Evolutionary conservation across 2,888 invertebrate species (phyloP), one percentile per base, ranked within the genome.

Genomic region (Chrysopilus asiliformis): DNA sequence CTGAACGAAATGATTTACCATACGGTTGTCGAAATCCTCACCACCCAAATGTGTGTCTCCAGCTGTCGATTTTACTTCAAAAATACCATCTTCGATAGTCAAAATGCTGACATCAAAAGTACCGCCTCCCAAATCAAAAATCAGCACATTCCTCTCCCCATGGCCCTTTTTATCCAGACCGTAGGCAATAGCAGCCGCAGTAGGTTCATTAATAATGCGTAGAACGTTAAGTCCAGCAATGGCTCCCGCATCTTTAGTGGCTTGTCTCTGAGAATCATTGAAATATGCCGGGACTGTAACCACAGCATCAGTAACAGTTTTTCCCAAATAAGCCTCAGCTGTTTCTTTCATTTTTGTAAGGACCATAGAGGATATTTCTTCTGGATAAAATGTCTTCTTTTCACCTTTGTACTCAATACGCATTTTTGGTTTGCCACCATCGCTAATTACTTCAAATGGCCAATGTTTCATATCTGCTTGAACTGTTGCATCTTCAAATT

Each of bases 21-120:
- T 79, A 10, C 87, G 71, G 64, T 85, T 85, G 60, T 91, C 90
- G 48, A 16, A 87, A 68, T 91, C 91, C 68, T 91, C 90, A 50
- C 90, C 90, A 53, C 90, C 90, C 68, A 91, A 75, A 59, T 91
- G 93, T 48, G 93, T 94, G 58, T 94, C 93, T 51, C 93, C 91
- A 48, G 90, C 87, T 34, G 90, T 94, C 6, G 91, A 85, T 58
- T 90, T 90, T 5, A 91, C 93, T 59, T 94, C 93, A 61, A 94
- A 94, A 52, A 84, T 75, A 65, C 91, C 79, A 58, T 93, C 91
- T 65, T 91, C 93, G 56, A 94, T 94, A 1, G 33, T 33, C 9
- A 90, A 67, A 55, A 90, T 81, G 44, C 89, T 89, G 32, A 90
- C 89, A 67, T 90, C 90, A 60, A 94, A 94, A 49, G 90, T 91